Base-by-base conservation (phyloP, 2,888 invertebrate species). In the Heliconius sara region DNA sequence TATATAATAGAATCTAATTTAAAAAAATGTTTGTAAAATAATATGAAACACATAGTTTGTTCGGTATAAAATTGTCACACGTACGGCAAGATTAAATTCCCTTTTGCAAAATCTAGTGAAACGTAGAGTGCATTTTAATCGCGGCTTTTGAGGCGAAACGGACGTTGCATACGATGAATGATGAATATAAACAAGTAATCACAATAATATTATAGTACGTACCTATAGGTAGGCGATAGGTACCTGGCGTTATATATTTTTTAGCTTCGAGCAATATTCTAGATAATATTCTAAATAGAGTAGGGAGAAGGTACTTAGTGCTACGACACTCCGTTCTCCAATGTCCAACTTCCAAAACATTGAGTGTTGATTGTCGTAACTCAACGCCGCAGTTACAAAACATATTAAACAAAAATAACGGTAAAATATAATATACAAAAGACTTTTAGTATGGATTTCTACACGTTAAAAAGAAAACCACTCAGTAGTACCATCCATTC, bases 91-190 rank as follows among this genome's bases (percentile, higher is more conserved):
- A 78, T 78, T 73, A 78, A 72, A 78, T 79, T 79, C 65, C 63
- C 79, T 76, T 71, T 71, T 67, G 76, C 79, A 76, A 76, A 79
- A 79, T 73, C 73, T 80, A 67, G 25, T 63, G 77, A 34, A 43
- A 77, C 73, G 57, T 34, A 74, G n/a, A 74, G 77, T 60, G 78
- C 77, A 80, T 80, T 60, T 68, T 65, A 79, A 76, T 52, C 63
- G 71, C 68, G 67, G 72, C 82, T 74, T 68, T 63, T 73, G 76
- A 79, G 79, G 79, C 79, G 77, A 71, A 82, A 73, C 82, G 82
- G 82, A 82, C 72, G 82, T 65, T 57, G 77, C 81, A 68, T 72
- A 77, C 67, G 74, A 81, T 81, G 82, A 82, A 81, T 66, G 74
- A 81, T 81, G 82, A 82, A 82, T 82, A 79, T 79, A 79, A 82